Evolutionary conservation across 2,797 vertebrate species (phyloP).

Genomic region (Rousettus madagascariensis): DNA sequence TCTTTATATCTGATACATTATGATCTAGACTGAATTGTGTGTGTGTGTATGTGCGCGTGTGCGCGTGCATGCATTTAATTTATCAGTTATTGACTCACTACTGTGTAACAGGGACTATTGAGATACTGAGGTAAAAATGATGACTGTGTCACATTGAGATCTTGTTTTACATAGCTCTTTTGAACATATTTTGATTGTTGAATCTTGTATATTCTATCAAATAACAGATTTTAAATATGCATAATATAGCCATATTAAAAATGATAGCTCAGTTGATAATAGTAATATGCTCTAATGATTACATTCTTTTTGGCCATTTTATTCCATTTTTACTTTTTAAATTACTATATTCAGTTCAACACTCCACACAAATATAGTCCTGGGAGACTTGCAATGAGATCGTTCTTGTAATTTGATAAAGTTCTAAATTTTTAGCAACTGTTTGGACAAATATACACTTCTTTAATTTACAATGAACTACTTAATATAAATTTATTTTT

Average conservation of each 20-base stretch:
- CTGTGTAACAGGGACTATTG: neutral
- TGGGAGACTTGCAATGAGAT: neutral
- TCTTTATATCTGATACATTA: neutral
- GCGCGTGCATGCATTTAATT: neutral
- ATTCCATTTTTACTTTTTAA: constrained; percentile 21
- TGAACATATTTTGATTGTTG: neutral
- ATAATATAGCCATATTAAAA: neutral
- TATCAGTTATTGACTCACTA: neutral
- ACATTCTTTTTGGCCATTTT: neutral
- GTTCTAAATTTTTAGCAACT: neutral
- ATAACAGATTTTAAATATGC: neutral
- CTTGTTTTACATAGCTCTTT: neutral
- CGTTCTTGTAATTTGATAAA: neutral
- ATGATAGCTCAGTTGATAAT: neutral
- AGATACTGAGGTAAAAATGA: neutral
- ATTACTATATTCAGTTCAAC: neutral
- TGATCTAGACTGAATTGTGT: neutral
- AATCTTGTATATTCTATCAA: neutral
- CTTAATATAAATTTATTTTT: neutral
- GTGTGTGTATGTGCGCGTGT: neutral
- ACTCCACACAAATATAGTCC: neutral
- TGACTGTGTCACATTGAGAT: neutral
- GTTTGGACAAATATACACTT: neutral
- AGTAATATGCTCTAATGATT: neutral
- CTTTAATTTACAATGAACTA: neutral